Evolutionary conservation across 2,113 vertebrate species (phyloP), one percentile per base, ranked within the genome.

Genomic region (Hemichromis elongatus): DNA sequence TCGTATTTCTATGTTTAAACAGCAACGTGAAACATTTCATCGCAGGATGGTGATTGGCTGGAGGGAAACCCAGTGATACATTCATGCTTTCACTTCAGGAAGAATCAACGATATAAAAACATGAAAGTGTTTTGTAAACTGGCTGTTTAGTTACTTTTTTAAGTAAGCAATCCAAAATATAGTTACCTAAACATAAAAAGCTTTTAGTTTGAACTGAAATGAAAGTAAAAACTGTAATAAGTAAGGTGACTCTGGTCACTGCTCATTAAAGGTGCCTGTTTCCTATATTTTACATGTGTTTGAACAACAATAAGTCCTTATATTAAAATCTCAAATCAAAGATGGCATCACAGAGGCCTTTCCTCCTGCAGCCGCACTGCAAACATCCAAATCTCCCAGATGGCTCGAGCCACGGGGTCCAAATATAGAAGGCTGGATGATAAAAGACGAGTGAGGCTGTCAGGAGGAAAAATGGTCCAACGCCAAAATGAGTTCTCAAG

Each of bases 211-310:
- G 19, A 47, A 50, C 42, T 47, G 14, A 30, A 73, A 12, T 19
- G 47, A 47, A 73, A 73, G 24, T 1, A 1, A 9, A 68, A 42
- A 21, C 37, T 68, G 6, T 24, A 11, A 42, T 42, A 16, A 42
- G n/a, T 42, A 0, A 0, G 11, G 63, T 0, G 9, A 11, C 40
- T 50, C 0, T 28, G 68, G 24, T 73, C 68, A 24, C 3, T 9
- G 9, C 42, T 50, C 24, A 16, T 68, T 68, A 9, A 68, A 73
- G 66, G 40, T 4, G 26, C 6, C 45, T 1, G 21, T 1, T 70
- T 0, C 6, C 24, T 19, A 10, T 16, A 50, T 26, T 75, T 75
- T 50, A 30, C 24, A 30, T 0, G 40, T 73, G 40, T 47, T 73
- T 50, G 3, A 75, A 75, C 40, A 75, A 50, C 68, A 75, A 1